Evolutionary conservation across 2,797 vertebrate genomes (phyloP), one percentile per base, ranked within the genome.

Genomic region (Schizopygopsis malacanthus): DNA sequence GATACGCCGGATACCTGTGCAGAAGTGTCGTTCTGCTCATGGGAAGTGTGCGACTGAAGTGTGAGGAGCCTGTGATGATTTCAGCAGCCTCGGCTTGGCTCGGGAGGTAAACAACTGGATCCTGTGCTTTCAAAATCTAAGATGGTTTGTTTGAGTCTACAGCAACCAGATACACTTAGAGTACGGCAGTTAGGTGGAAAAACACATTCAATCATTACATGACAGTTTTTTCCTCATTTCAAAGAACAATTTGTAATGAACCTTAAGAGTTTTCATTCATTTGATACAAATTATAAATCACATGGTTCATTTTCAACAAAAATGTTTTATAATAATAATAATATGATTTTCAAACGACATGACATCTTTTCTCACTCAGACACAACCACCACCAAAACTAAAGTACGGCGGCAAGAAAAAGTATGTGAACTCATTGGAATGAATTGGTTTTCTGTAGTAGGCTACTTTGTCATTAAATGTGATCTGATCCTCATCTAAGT

Each of bases 1-100:
- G 91, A 56, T 91, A 89, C 88, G 85, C 94, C 94, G 93, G 95
- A 95, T 94, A 95, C 93, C 92, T 93, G 94, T 73, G 75, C 88
- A 83, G 69, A 80, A 85, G 83, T 89, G 91, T 92, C 92, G 92
- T 90, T 90, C 89, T 16, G 85, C 77, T 89, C 81, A 67, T 89
- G 63, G 92, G 89, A 91, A 87, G 85, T 80, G 63, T 72, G 69
- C 80, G 80, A 16, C 28, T 85, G 71, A 86, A 45, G 84, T 82
- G 83, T 63, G 85, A 84, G 84, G 45, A 89, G 89, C 47, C 88
- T 90, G 91, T 89, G 86, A 82, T 77, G 79, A 85, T 80, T 87
- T 92, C 90, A 91, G 88, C 87, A 80, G 89, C 82, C 80, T 81
- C 4, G 33, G 79, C 88, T 25, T 37, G 3, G 12, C 75, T 41